Evolutionary conservation across 37 sponge, comb jelly and placozoan genomes (phyloP).

Genomic region (Oopsacas minuta): DNA sequence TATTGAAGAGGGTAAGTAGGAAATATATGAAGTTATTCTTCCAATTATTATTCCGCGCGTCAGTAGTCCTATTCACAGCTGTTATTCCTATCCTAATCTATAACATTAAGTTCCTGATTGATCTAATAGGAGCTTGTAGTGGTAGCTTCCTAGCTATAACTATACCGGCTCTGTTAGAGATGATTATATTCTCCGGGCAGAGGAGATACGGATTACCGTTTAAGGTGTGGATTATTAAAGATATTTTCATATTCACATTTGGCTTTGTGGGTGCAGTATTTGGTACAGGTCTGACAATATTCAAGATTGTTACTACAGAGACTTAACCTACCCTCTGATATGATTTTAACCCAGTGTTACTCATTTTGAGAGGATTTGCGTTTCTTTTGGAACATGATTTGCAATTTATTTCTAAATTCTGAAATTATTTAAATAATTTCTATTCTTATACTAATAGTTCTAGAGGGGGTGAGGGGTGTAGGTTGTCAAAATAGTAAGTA

Average conservation of each 20-base stretch:
- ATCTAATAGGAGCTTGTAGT: not conserved
- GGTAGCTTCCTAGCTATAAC: not conserved
- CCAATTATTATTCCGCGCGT: not conserved
- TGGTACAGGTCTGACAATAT: not conserved
- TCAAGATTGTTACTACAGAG: not conserved
- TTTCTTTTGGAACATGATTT: not conserved
- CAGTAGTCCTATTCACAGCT: not conserved
- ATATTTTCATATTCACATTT: not conserved
- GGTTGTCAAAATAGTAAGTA: not conserved
- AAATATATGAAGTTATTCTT: not conserved
- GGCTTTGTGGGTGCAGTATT: not conserved
- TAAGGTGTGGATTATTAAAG: not conserved
- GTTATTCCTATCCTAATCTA: not conserved
- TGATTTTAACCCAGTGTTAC: not conserved
- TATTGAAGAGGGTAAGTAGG: conserved; percentile 7
- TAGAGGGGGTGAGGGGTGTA: not conserved
- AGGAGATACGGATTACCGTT: not conserved
- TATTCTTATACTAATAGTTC: not conserved
- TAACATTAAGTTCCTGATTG: not conserved
- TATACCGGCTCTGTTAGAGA: not conserved
- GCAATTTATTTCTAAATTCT: not conserved
- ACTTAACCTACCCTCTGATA: not conserved
- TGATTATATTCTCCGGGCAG: not conserved
- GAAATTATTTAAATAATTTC: not conserved
- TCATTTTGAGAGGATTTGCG: not conserved